These are phyloP conservation scores for Remorina albescens DNA, from an alignment of 2,797 vertebrate genomes.

Conservation along the genomic window DNA sequence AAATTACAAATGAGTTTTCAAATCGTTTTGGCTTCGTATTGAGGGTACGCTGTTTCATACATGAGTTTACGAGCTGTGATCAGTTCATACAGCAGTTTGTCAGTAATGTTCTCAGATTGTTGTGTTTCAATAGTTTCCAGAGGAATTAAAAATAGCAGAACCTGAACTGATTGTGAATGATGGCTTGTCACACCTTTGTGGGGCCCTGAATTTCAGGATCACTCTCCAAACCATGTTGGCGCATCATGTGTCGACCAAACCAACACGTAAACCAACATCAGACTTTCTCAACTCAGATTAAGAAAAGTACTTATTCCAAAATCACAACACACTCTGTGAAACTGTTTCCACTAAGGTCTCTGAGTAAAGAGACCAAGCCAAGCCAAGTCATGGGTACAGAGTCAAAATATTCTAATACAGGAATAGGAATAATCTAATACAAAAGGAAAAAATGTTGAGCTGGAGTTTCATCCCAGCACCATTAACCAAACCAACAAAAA, in stretches of 20 bases:
- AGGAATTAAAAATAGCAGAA: background rate
- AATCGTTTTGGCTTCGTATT: too few species aligned
- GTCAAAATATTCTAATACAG: background rate
- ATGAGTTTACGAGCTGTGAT: too few species aligned
- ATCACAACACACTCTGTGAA: background rate
- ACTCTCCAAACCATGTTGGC: background rate
- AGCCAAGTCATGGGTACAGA: background rate
- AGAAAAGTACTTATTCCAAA: conserved; percentile 2
- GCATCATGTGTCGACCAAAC: background rate
- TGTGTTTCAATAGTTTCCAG: background rate
- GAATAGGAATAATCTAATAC: too few species aligned
- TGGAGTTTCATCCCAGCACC: background rate
- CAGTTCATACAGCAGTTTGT: too few species aligned
- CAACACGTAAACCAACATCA: too few species aligned
- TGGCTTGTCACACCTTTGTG: background rate
- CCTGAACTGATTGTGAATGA: background rate
- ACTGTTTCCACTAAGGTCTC: background rate
- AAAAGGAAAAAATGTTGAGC: background rate
- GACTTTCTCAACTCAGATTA: too few species aligned
- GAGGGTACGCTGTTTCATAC: too few species aligned
- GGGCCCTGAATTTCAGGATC: background rate
- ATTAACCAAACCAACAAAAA: background rate
- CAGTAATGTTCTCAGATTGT: too few species aligned
- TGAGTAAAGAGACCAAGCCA: conserved; percentile 2
- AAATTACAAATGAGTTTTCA: background rate